Evolutionary conservation across 2,113 vertebrate genomes (phyloP), one percentile per base, ranked within the genome.

Genomic region (Menidia beryllina): DNA sequence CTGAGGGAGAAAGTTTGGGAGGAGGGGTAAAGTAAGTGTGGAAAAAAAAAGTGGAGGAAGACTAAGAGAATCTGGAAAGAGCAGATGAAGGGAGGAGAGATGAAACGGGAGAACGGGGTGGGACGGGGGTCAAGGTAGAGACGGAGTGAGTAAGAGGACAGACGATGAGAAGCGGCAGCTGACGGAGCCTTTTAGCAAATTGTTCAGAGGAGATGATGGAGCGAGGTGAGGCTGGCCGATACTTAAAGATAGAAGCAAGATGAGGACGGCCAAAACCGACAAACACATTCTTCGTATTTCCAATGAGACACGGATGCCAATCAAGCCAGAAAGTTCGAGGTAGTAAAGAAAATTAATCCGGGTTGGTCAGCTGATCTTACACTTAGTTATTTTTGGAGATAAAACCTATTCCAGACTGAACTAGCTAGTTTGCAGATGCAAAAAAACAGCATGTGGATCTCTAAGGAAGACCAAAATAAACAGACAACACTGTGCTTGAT

Each of bases 41-140:
- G n/a, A n/a, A n/a, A 43, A 56, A 36, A 4, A 14, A 52, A 50
- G 45, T 2, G 30, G 25, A 9, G 20, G n/a, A n/a, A 38, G 66
- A 69, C 54, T 49, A 41, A 43, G 0, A 64, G 58, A 51, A 67
- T 48, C 71, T 34, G 39, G 20, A 53, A 57, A 30, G 51, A 27
- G 53, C 67, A 20, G 30, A 69, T 20, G 43, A 39, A 5, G 3
- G 30, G 15, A 10, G 26, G 26, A 34, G 7, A 19, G 21, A 1
- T 52, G n/a, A 43, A n/a, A 23, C n/a, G 26, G 7, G n/a, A n/a
- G n/a, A n/a, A n/a, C n/a, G n/a, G n/a, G n/a, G n/a, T n/a, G n/a
- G n/a, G n/a, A n/a, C n/a, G n/a, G 24, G 5, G 8, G 2, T 2
- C 7, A 20, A 11, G 26, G 25, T 2, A 8, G 51, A 30, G 26